These are phyloP conservation scores for Globicephala melas DNA, from an alignment of 2,113 vertebrate genomes.

Conservation along the genomic window DNA sequence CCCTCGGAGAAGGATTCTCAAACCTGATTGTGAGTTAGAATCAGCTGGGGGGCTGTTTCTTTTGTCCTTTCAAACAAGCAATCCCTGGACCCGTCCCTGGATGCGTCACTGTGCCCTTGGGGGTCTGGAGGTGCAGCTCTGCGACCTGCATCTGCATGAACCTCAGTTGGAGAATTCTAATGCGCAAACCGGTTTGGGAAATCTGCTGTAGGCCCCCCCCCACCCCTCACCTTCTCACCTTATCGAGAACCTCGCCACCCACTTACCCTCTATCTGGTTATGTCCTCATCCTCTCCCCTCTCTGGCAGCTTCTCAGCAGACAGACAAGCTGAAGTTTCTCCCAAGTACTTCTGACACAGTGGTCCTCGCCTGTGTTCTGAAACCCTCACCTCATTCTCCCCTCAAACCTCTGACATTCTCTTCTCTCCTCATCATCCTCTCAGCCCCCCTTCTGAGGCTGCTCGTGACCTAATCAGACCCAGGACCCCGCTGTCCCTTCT, in stretches of 20 bases:
- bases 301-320: background rate
- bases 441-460: background rate
- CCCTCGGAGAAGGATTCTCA: background rate
- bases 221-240: background rate
- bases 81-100: background rate
- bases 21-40: background rate
- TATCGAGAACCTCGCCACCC: accelerated
- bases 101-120: background rate
- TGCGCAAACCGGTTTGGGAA: background rate
- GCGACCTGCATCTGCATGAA: background rate
- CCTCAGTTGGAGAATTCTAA: background rate
- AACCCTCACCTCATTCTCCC: background rate
- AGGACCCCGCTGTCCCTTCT: background rate
- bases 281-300: background rate
- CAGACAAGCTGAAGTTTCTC: background rate
- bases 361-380: background rate
- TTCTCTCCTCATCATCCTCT: background rate
- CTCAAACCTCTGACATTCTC: background rate
- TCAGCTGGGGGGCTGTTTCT: background rate
- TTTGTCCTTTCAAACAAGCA: background rate
- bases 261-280: background rate
- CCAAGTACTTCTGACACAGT: background rate
- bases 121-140: background rate
- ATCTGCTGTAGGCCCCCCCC: background rate
- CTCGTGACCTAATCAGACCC: accelerated